Evolutionary conservation across 2,797 vertebrate genomes (phyloP), one percentile per base, ranked within the genome.

Genomic region (Crocodylus rhombifer): DNA sequence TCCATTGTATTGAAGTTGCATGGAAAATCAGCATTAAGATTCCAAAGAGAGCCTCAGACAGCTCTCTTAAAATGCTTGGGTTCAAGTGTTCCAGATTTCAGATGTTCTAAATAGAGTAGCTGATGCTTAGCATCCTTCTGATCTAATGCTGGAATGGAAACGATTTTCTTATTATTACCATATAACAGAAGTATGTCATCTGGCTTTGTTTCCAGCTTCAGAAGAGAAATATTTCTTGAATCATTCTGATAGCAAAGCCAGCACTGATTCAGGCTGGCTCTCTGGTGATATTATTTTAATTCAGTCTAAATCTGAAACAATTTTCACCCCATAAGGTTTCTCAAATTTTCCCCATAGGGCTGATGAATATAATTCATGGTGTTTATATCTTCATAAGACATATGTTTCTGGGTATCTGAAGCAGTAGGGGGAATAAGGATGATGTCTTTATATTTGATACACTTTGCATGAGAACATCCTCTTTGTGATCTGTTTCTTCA

Each of bases 391-490:
- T 13, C 77, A 71, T 78, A 14, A 79, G 26, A 42, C 60, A 17
- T n/a, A 7, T 30, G 42, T 79, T 81, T 58, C 58, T 81, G 30
- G 77, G 57, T 86, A 65, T 11, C 20, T 71, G 20, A 69, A 69
- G 77, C 82, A 67, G 56, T 81, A 80, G 77, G 13, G 55, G 6
- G 17, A 86, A 14, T 17, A 58, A 56, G 71, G 91, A 65, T 88
- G 77, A 30, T 51, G 84, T 67, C n/a, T 77, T 79, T 76, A 14
- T 95, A 84, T 89, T 20, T 17, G 42, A 26, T 21, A 63, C 56
- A 51, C 82, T 92, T 76, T 94, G 69, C 77, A 30, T 74, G 64
- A 83, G 89, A 71, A 80, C 15, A 18, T 79, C 33, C 60, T 51
- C 84, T 76, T 86, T 80, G 4, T 71, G 42, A 57, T 74, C 78